A percentile compares a stretch with the other conserved stretches of the same genome.
phyloP scores from a whole-genome alignment of 1,140 invertebrate genomes.

The Diprion similis region DNA sequence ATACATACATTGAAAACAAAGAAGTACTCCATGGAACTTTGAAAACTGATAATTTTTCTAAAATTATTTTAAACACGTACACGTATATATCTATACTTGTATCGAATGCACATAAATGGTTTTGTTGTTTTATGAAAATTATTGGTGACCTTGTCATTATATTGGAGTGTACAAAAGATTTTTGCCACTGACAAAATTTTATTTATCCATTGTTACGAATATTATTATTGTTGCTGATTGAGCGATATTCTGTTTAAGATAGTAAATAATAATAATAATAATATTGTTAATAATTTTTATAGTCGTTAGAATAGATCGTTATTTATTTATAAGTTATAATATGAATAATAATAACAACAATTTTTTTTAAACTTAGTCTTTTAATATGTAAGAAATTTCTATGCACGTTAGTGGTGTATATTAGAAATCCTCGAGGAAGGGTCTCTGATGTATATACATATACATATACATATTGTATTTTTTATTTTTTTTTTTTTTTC shows the following conservation, averaged over 20 bases:
- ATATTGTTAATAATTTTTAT: constrained; percentile 5
- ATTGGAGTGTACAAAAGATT: neutral
- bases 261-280: too few species aligned
- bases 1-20: too few species aligned
- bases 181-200: neutral
- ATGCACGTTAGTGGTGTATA: neutral
- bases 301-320: neutral
- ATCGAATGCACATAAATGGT: neutral
- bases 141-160: neutral
- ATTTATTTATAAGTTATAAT: constrained; percentile 4
- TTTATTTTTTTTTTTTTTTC: neutral
- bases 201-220: neutral
- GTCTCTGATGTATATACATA: too few species aligned
- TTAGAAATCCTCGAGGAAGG: too few species aligned
- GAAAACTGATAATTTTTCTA: too few species aligned
- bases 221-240: neutral
- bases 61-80: neutral
- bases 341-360: neutral
- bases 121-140: neutral
- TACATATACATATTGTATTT: too few species aligned
- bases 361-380: neutral
- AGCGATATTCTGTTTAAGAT: too few species aligned
- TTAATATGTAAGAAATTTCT: neutral
- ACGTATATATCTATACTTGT: neutral
- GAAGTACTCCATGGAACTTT: too few species aligned